These are phyloP conservation scores for Drosophila pseudoobscura DNA, from an alignment of 1,140 invertebrate genomes.

Conservation along the genomic window DNA sequence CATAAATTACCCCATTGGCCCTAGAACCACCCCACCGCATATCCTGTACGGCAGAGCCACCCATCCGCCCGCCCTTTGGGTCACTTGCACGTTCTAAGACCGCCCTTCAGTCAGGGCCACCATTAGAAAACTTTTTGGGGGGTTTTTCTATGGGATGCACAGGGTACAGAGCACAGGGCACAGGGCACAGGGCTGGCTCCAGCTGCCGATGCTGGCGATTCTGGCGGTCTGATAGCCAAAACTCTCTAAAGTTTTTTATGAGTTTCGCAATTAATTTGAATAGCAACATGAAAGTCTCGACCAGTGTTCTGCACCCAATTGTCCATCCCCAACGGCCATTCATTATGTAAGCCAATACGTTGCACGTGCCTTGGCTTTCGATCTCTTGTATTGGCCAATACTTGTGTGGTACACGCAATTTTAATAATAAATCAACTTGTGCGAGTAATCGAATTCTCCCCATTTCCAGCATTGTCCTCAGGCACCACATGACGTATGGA, in stretches of 20 bases:
- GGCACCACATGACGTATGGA: slow-evolving; percentile 51
- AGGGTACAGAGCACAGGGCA: not conserved
- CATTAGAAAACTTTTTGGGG: slow-evolving; percentile 52
- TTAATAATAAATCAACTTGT: slow-evolving; percentile 64
- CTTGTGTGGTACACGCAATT: slow-evolving; percentile 42
- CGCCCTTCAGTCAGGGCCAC: slow-evolving; percentile 36
- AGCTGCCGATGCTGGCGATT: slow-evolving; percentile 32
- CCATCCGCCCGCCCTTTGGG: slow-evolving; percentile 38
- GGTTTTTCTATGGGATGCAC: not conserved
- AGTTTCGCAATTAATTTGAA: slow-evolving; percentile 60
- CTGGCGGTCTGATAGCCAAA: slow-evolving; percentile 51
- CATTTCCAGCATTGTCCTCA: slow-evolving; percentile 29
- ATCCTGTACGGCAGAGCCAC: not conserved
- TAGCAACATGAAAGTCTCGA: slow-evolving; percentile 7
- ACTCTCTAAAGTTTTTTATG: slow-evolving; percentile 50
- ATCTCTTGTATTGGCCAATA: slow-evolving; percentile 22
- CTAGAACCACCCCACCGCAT: not conserved
- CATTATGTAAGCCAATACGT: slow-evolving; percentile 31
- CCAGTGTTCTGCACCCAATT: slow-evolving; percentile 2
- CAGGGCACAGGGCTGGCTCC: slow-evolving; percentile 7
- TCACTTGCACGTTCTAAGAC: slow-evolving; percentile 63
- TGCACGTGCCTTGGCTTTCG: slow-evolving; percentile 15
- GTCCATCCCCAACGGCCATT: not conserved
- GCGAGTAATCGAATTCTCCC: slow-evolving; percentile 45
- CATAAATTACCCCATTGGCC: slow-evolving; percentile 73